phyloP scores from a whole-genome alignment of 2,113 vertebrate genomes.

The Brachyhypopomus gauderio region DNA sequence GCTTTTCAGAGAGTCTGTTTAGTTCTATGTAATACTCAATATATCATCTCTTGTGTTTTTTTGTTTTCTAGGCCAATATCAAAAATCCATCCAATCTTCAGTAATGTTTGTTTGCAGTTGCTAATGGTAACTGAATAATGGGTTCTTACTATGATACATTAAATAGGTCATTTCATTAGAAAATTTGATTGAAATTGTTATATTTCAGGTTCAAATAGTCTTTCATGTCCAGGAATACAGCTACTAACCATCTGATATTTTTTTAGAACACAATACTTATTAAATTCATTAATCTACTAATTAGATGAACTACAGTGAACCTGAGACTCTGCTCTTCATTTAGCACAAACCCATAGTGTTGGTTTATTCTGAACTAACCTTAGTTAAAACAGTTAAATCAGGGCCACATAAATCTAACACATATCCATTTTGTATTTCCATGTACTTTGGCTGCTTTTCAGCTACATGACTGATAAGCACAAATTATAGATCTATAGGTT shows the following conservation, averaged over 20 bases:
- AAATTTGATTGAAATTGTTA: neutral
- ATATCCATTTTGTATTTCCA: neutral
- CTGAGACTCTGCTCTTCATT: slow-evolving; percentile 23
- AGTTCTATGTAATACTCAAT: neutral
- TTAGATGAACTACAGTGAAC: slow-evolving; percentile 47
- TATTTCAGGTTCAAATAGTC: slow-evolving; percentile 10
- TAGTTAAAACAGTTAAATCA: neutral
- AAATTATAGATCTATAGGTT: neutral
- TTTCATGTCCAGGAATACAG: neutral
- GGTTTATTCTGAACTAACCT: neutral
- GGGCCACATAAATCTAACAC: neutral
- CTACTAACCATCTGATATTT: slow-evolving; percentile 23
- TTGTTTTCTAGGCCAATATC: neutral
- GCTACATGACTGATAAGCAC: neutral
- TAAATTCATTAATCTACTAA: slow-evolving; percentile 38
- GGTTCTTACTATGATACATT: neutral
- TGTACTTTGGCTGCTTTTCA: slow-evolving; percentile 10
- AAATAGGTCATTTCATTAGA: neutral
- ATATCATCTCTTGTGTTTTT: neutral
- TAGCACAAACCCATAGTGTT: slow-evolving; percentile 1
- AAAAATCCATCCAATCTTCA: neutral
- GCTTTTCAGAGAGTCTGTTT: too few species aligned
- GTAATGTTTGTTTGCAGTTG: neutral
- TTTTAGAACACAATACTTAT: slow-evolving; percentile 22
- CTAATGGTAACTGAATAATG: neutral